Evolutionary conservation across 64 coral and sea anemone genomes (phyloP).

Genomic region (Exaiptasia diaphana): DNA sequence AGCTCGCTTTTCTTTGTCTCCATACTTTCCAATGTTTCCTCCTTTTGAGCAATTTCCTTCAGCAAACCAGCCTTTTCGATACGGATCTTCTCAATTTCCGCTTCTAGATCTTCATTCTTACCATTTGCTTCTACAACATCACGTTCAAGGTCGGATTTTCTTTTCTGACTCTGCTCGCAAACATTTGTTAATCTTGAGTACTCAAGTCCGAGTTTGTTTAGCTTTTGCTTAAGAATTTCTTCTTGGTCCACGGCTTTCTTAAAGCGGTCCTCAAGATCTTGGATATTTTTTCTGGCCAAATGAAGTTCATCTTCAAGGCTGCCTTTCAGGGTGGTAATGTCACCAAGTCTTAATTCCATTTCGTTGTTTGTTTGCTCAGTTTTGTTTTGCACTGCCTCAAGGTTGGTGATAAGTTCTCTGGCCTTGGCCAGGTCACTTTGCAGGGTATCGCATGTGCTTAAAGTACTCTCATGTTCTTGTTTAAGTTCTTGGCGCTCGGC

Average conservation of each 20-base stretch:
- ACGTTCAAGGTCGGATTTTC: conserved; percentile 53
- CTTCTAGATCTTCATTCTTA: conserved; percentile 54
- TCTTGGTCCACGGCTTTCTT: conserved; percentile 49
- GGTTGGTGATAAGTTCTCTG: conserved; percentile 15
- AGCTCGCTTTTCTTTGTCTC: conserved; percentile 56
- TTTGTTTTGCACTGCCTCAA: conserved; percentile 46
- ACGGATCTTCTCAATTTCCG: conserved; percentile 33
- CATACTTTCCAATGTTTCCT: conserved; percentile 54
- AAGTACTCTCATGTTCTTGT: conserved; percentile 6
- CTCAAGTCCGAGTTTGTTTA: conserved; percentile 54
- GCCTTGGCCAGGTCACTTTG: conserved; percentile 52
- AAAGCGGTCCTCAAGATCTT: conserved; percentile 64
- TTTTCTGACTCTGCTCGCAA: conserved; percentile 45
- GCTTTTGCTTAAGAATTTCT: conserved; percentile 64
- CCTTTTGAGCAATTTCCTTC: conserved; percentile 59
- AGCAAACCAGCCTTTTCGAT: conserved; percentile 59
- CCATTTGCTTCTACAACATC: conserved; percentile 56
- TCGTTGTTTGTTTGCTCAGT: conserved; percentile 46
- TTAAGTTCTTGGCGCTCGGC: conserved; percentile 10
- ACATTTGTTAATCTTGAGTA: conserved; percentile 57
- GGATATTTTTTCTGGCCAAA: conserved; percentile 41
- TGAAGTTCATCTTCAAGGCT: conserved; percentile 47
- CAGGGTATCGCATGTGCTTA: conserved; percentile 18
- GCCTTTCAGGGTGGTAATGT: conserved; percentile 23
- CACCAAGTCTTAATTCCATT: conserved; percentile 40